These are phyloP conservation scores for Anthopleura xanthogrammica DNA, from an alignment of 92 coral and sea anemone genomes.

Conservation along the genomic window DNA sequence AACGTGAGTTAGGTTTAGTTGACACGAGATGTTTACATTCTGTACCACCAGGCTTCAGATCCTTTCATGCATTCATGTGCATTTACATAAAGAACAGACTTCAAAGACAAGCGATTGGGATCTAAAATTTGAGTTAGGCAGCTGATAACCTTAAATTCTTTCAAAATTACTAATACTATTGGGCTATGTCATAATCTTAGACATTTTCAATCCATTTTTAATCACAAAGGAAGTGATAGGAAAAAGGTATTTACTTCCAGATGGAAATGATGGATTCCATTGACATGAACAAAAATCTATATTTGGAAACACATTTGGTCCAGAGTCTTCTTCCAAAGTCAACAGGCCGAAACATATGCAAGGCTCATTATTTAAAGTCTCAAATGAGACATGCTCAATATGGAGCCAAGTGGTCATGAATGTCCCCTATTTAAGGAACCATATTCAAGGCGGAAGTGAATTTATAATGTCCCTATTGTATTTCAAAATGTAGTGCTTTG, in stretches of 20 bases:
- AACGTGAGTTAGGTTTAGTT: not conserved
- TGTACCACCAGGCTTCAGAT: not conserved
- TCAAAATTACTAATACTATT: not conserved
- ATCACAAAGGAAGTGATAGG: not conserved
- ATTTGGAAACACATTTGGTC: not conserved
- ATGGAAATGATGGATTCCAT: not conserved
- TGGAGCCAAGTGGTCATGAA: not conserved
- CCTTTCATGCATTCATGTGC: not conserved
- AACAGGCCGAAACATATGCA: not conserved
- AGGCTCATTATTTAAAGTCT: not conserved
- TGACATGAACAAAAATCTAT: not conserved
- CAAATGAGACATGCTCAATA: not conserved
- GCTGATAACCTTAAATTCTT: not conserved
- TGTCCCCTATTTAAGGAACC: not conserved
- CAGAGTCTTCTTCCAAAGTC: not conserved
- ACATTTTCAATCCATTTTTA: constrained; percentile 1
- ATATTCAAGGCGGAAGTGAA: not conserved
- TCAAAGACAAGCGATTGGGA: not conserved
- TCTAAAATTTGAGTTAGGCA: not conserved
- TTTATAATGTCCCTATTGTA: not conserved
- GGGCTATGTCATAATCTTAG: not conserved
- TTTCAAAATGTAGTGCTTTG: not conserved
- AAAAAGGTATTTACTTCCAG: not conserved
- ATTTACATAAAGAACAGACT: not conserved
- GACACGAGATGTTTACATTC: not conserved